Conservation (phyloP, 2,797 vertebrate species). For the Macropodus opercularis region DNA sequence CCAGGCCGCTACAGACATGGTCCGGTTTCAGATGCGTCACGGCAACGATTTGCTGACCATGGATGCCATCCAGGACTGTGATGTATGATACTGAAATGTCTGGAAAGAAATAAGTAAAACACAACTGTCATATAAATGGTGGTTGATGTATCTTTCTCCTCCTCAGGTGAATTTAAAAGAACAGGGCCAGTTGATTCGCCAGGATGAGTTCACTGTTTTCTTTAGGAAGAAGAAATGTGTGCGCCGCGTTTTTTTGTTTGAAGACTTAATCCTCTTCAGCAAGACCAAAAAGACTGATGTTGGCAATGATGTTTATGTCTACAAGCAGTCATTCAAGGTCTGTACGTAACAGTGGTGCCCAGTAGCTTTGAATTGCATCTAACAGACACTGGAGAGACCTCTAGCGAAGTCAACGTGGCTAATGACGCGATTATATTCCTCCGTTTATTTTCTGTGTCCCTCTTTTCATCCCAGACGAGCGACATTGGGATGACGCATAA, state of each 20-base stretch:
- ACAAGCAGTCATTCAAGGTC: constrained; percentile 88
- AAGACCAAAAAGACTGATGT: constrained; percentile 82
- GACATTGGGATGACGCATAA: constrained; percentile 87
- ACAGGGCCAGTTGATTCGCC: constrained; percentile 83
- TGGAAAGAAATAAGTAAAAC: background rate
- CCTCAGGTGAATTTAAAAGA: constrained; percentile 84
- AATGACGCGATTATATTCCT: background rate
- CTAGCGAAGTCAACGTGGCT: no score
- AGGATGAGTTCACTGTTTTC: constrained; percentile 82
- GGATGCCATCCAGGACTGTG: constrained; percentile 86
- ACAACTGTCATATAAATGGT: background rate
- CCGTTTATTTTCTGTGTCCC: background rate
- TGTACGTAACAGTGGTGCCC: background rate
- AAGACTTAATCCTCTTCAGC: constrained; percentile 85
- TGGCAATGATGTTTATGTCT: constrained; percentile 84
- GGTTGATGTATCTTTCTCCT: background rate
- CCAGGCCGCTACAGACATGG: constrained; percentile 79
- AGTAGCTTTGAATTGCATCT: background rate
- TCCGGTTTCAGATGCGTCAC: constrained; percentile 86
- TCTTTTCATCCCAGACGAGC: constrained; percentile 72
- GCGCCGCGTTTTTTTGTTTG: constrained; percentile 84
- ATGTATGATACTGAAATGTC: constrained; percentile 69
- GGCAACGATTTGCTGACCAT: constrained; percentile 87
- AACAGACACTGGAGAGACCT: background rate
- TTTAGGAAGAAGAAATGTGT: constrained; percentile 83